These are phyloP conservation scores for Orthosia gothica DNA, from an alignment of 2,888 invertebrate genomes.

Conservation along the genomic window DNA sequence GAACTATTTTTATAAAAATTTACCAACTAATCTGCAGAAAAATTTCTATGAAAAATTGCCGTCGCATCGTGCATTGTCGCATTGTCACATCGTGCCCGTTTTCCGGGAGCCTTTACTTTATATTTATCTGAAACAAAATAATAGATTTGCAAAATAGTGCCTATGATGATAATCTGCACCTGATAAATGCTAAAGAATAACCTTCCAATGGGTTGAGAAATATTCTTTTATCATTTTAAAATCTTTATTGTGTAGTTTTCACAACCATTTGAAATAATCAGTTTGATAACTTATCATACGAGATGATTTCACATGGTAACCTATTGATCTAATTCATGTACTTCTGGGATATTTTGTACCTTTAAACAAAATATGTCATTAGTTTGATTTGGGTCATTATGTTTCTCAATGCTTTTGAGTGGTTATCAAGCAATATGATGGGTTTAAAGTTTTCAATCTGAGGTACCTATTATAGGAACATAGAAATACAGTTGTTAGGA, in stretches of 20 bases:
- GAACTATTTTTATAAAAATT: no score
- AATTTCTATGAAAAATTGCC: background rate
- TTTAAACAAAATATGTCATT: slow-evolving; percentile 62
- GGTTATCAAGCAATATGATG: slow-evolving; percentile 83
- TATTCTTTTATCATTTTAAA: slow-evolving; percentile 13
- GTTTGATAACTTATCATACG: slow-evolving; percentile 21
- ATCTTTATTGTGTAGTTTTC: slow-evolving; percentile 3
- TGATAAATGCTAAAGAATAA: slow-evolving; percentile 78
- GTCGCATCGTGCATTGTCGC: background rate
- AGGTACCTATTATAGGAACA: slow-evolving; percentile 65
- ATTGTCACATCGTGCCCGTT: background rate
- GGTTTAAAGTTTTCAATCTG: slow-evolving; percentile 91
- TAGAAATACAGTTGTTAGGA: no score
- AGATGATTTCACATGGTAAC: slow-evolving; percentile 57
- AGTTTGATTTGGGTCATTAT: slow-evolving; percentile 57
- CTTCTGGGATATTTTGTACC: slow-evolving; percentile 70
- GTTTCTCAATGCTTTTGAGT: slow-evolving; percentile 72
- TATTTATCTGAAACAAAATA: background rate
- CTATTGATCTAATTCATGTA: slow-evolving; percentile 56
- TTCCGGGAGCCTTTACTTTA: background rate
- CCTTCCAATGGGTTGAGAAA: slow-evolving; percentile 70
- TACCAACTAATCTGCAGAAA: background rate
- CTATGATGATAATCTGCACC: slow-evolving; percentile 81
- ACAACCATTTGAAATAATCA: slow-evolving; percentile 68
- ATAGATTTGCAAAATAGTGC: slow-evolving; percentile 13